Percentiles rank a stretch among this genome's conserved stretches.
These are phyloP conservation scores for Aphidius gifuensis DNA, from an alignment of 1,140 invertebrate genomes.

Conservation along the genomic window DNA sequence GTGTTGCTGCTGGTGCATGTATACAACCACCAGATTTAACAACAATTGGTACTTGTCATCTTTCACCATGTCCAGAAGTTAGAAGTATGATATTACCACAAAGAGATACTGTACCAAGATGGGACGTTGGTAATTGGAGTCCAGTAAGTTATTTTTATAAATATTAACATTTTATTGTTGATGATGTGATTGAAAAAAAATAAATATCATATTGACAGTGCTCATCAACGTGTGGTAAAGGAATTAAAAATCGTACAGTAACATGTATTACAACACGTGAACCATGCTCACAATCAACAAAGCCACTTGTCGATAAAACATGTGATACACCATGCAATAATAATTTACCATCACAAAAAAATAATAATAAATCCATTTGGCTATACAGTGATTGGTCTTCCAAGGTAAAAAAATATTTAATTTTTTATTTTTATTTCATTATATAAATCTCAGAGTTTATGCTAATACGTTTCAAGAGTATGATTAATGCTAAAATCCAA, in stretches of 20 bases:
- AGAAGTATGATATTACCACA: slow-evolving; percentile 37
- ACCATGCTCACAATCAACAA: slow-evolving; percentile 33
- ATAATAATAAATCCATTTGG: slow-evolving; percentile 31
- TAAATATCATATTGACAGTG: slow-evolving; percentile 30
- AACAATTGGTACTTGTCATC: slow-evolving; percentile 39
- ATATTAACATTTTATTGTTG: slow-evolving; percentile 1
- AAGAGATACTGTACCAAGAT: slow-evolving; percentile 33
- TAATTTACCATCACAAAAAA: slow-evolving; percentile 15
- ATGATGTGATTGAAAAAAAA: neutral
- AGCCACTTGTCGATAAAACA: slow-evolving; percentile 36
- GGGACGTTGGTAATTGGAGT: slow-evolving; percentile 45
- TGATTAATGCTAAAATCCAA: too few species aligned
- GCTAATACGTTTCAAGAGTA: too few species aligned
- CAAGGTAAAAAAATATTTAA: slow-evolving; percentile 32
- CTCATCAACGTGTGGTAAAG: slow-evolving; percentile 42
- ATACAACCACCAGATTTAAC: slow-evolving; percentile 42
- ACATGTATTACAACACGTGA: slow-evolving; percentile 44
- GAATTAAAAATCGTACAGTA: slow-evolving; percentile 40
- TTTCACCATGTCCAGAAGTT: slow-evolving; percentile 41
- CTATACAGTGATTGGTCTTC: slow-evolving; percentile 45
- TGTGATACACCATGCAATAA: slow-evolving; percentile 38
- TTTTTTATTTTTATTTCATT: neutral
- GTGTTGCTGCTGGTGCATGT: slow-evolving; percentile 52
- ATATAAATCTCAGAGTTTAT: too few species aligned
- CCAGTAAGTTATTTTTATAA: slow-evolving; percentile 33